phyloP scores from a whole-genome alignment of 2,888 invertebrate genomes.

The Lycia hirtaria region DNA sequence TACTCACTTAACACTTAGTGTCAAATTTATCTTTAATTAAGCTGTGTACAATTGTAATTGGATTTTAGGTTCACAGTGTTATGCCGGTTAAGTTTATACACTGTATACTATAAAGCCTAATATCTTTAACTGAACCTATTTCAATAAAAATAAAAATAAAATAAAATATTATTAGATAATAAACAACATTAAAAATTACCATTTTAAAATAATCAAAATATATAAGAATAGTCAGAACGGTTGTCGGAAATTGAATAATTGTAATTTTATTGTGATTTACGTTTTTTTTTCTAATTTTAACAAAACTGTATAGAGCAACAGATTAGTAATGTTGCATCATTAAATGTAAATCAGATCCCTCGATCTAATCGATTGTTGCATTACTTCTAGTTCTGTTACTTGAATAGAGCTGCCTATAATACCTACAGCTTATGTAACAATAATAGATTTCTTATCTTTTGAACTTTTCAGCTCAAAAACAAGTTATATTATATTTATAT shows the following conservation, averaged over 20 bases:
- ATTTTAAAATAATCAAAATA: not conserved
- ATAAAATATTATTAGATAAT: too few species aligned
- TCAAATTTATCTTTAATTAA: too few species aligned
- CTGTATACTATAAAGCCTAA: too few species aligned
- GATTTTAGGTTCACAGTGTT: too few species aligned
- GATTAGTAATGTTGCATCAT: constrained; percentile 46
- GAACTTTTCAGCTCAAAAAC: not conserved
- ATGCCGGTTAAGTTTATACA: too few species aligned
- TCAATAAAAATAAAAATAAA: too few species aligned
- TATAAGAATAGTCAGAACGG: not conserved
- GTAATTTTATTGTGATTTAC: constrained; percentile 42
- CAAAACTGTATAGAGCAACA: constrained; percentile 37
- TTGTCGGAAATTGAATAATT: constrained; percentile 7
- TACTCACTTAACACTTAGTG: too few species aligned
- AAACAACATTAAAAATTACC: not conserved
- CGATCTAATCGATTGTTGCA: constrained; percentile 54
- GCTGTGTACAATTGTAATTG: too few species aligned
- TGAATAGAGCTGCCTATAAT: constrained; percentile 16
- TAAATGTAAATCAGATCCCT: constrained; percentile 39
- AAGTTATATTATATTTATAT: too few species aligned
- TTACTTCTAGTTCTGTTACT: constrained; percentile 37
- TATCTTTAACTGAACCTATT: too few species aligned
- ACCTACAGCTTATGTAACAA: constrained; percentile 9
- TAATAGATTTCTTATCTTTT: too few species aligned
- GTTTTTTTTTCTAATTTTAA: constrained; percentile 43